These are phyloP conservation scores for Cybosia mesomella DNA, from an alignment of 2,888 invertebrate species.

Conservation along the genomic window DNA sequence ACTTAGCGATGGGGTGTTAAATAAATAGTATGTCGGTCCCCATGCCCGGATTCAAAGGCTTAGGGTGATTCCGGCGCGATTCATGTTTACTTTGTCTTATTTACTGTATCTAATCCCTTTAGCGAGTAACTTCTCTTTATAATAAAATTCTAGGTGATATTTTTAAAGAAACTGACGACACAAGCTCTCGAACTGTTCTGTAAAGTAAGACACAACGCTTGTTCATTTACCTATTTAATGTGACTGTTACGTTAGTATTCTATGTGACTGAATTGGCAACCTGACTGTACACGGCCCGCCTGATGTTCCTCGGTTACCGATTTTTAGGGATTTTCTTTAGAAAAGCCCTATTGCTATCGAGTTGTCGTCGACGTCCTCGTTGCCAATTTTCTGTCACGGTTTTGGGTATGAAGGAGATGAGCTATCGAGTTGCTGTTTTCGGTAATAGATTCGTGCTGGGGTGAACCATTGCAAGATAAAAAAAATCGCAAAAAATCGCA, in stretches of 20 bases:
- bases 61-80: not conserved
- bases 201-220: not conserved
- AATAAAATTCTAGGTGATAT: not conserved
- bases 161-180: not conserved
- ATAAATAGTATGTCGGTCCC: conserved; percentile 12
- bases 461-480: too few relatives aligned
- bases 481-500: too few relatives aligned
- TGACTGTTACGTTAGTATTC: not conserved
- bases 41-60: not conserved
- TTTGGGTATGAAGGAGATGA: too few relatives aligned
- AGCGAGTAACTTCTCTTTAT: not conserved
- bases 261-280: not conserved
- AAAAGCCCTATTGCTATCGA: too few relatives aligned
- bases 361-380: too few relatives aligned
- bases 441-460: too few relatives aligned
- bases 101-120: not conserved
- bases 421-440: too few relatives aligned
- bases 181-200: not conserved
- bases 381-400: too few relatives aligned
- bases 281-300: not conserved
- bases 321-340: too few relatives aligned
- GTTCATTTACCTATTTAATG: conserved; percentile 4
- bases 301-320: not conserved
- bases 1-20: conserved; percentile 15
- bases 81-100: conserved; percentile 3